Base-by-base conservation (phyloP, 2,797 vertebrate species). In the Centropyge bicolor region DNA sequence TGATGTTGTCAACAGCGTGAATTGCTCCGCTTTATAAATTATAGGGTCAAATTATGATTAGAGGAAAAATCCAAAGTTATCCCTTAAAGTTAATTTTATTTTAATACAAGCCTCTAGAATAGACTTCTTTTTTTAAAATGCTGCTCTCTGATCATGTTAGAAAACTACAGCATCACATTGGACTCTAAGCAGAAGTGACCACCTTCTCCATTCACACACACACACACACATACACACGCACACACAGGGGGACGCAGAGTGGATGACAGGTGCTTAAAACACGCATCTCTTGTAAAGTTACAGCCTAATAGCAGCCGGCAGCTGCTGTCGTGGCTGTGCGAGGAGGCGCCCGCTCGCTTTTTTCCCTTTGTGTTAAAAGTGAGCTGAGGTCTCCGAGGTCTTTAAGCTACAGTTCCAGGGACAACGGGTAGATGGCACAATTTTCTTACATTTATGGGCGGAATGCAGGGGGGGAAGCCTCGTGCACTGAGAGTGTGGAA, bases 341-440 rank as follows among this genome's bases (percentile, higher is more conserved):
- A 54, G 27, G 81, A 88, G 87, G 80, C 82, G 85, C 80, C 86
- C 88, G 83, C 57, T 74, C 75, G 77, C 82, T 81, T 74, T 81
- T 74, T 82, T 48, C 82, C 81, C 67, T 95, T 93, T 92, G 96
- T 95, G 95, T 94, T 95, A 92, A 95, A 31, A 96, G 94, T 92
- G 93, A 89, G 80, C 81, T 3, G 93, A 96, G 96, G 96, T 96
- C 95, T 95, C 94, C 88, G 89, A 95, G 97, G 97, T 89, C 78
- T 76, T 78, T 62, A 92, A 96, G 96, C 97, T 97, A 97, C 98
- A 99, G 97, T 99, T 97, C 97, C 97, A 93, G 94, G 95, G 95
- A 94, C 95, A 96, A 96, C 98, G 96, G 98, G 98, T 99, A 99
- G 98, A 98, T 99, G 98, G 98, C 98, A 98, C 97, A 98, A 96